Percentiles rank a stretch among this genome's conserved stretches.
Evolutionary conservation across 2,113 vertebrate species (phyloP).

Genomic region (Spea multiplicata): DNA sequence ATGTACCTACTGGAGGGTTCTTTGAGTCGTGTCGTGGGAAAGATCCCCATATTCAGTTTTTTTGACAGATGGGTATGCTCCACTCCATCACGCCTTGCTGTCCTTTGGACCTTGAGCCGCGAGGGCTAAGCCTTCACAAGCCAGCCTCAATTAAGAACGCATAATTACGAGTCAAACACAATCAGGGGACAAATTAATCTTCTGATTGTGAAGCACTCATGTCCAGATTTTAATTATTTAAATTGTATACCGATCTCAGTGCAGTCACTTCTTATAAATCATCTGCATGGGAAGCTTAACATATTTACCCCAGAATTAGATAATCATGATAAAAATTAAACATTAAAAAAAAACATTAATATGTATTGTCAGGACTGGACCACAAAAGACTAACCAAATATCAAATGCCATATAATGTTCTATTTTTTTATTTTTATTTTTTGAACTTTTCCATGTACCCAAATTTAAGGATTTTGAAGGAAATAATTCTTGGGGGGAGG

Average conservation of each 20-base stretch:
- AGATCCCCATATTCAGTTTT: background rate
- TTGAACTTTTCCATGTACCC: too few relatives aligned
- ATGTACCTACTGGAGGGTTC: too few relatives aligned
- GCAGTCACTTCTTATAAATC: background rate
- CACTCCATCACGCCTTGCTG: background rate
- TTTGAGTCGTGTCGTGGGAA: constrained; percentile 16
- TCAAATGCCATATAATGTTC: too few relatives aligned
- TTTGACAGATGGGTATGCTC: constrained; percentile 4
- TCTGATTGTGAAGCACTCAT: background rate
- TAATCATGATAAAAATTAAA: too few relatives aligned
- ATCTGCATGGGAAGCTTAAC: background rate
- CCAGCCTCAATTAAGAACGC: constrained; percentile 23
- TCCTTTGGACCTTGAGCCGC: constrained; percentile 26
- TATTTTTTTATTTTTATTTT: too few relatives aligned
- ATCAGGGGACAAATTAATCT: constrained; percentile 18
- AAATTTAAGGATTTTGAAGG: too few relatives aligned
- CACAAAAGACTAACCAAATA: too few relatives aligned
- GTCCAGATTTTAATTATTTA: constrained; percentile 6
- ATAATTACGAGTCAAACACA: constrained; percentile 14
- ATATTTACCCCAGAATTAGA: background rate
- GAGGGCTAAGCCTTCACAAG: constrained; percentile 14
- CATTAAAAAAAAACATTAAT: too few relatives aligned
- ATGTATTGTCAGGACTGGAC: too few relatives aligned
- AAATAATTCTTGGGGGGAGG: too few relatives aligned
- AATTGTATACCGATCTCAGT: background rate